Evolutionary conservation across 2,113 vertebrate species (phyloP), one percentile per base, ranked within the genome.

Genomic region (Lepisosteus oculatus): DNA sequence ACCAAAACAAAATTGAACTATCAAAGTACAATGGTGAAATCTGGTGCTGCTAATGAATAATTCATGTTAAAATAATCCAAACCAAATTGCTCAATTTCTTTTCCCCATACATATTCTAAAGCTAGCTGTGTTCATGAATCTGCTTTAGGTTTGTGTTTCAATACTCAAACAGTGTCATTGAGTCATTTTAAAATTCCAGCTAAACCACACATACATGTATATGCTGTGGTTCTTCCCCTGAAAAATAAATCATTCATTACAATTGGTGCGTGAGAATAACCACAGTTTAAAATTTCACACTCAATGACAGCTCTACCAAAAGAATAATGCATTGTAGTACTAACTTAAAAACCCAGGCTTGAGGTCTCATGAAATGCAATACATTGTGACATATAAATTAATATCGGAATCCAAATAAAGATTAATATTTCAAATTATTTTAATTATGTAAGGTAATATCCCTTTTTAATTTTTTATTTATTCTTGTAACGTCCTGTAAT

Each of bases 161-260:
- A 29, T 29, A 43, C 17, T 42, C 47, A 65, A 41, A 65, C 11
- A 65, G n/a, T 65, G 29, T 41, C 8, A 3, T n/a, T 65, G 62
- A 42, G 29, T 29, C 42, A 6, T 65, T 65, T 65, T 42, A n/a
- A 65, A 65, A n/a, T 4, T 65, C 42, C 62, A 65, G 17, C n/a
- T 42, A 65, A 7, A 65, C 62, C 9, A 17, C 13, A 15, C 42
- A 65, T 65, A 42, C 2, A 29, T 41, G 3, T 65, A 42, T 42
- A 29, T 41, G 3, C 42, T 65, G 62, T 65, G 62, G 9, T 11
- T 42, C 9, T 65, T 65, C 0, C 62, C 9, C 29, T 42, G 62
- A 65, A 4, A 62, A 29, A 65, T 65, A 29, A 65, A 65, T 65
- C n/a, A 65, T 65, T 65, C 47, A 51, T 51, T 51, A 65, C 29